Percentiles rank a stretch among this genome's conserved stretches.
Evolutionary conservation across 1,140 invertebrate species (phyloP).

Genomic region (Tetramorium alpestre): DNA sequence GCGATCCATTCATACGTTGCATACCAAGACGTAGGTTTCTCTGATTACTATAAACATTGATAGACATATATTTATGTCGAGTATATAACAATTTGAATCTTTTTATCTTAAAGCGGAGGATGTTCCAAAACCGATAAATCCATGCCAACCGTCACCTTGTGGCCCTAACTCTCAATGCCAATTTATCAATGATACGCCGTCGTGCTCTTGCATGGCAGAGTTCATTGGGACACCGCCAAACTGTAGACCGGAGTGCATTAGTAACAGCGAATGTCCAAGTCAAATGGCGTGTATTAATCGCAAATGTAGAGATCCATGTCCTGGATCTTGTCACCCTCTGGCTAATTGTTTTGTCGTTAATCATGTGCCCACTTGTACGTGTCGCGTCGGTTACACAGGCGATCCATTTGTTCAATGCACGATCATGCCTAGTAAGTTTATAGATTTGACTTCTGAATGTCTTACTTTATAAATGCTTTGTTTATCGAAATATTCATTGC

Average conservation of each 20-base stretch:
- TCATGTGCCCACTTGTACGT: slow-evolving; percentile 91
- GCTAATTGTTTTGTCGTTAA: slow-evolving; percentile 90
- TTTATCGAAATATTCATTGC: background rate
- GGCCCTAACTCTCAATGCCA: slow-evolving; percentile 90
- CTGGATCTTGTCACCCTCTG: slow-evolving; percentile 89
- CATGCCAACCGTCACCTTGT: slow-evolving; percentile 90
- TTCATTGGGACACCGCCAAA: slow-evolving; percentile 88
- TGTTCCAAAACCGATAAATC: slow-evolving; percentile 83
- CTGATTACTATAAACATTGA: background rate
- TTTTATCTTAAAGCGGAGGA: slow-evolving; percentile 71
- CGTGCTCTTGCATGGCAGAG: slow-evolving; percentile 89
- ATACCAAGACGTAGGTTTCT: slow-evolving; percentile 80
- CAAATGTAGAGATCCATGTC: slow-evolving; percentile 90
- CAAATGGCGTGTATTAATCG: slow-evolving; percentile 89
- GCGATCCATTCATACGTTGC: slow-evolving; percentile 89
- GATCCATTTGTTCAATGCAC: slow-evolving; percentile 90
- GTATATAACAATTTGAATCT: background rate
- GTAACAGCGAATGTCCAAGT: slow-evolving; percentile 89
- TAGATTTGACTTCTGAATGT: background rate
- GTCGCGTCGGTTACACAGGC: slow-evolving; percentile 87
- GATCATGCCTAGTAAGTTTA: slow-evolving; percentile 86
- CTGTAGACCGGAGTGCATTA: slow-evolving; percentile 89
- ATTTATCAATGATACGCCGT: slow-evolving; percentile 86
- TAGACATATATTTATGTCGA: background rate
- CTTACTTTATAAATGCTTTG: background rate